Base-by-base conservation (phyloP, 2,797 vertebrate genomes). In the Allobates femoralis region DNA sequence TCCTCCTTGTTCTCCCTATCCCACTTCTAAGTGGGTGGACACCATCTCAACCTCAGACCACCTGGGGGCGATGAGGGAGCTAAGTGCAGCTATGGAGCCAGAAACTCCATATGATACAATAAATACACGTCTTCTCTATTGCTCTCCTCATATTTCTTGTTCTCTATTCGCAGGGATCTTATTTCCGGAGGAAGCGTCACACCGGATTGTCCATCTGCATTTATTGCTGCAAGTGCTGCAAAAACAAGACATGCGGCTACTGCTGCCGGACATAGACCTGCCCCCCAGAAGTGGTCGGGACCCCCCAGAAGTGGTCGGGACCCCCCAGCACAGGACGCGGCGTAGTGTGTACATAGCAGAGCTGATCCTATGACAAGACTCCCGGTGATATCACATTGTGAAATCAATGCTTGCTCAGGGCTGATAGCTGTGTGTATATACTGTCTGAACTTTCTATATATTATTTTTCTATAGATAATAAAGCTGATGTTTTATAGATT, bases 171-270 rank as follows among this genome's bases (percentile, higher is more conserved):
- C 37, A 85, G 83, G 83, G 18, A 1, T 21, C 46, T 26, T 0
- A 41, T 26, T 3, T 32, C 10, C 62, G 84, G 7, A 53, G 3
- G 5, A 79, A 50, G 53, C 64, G 84, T 3, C 84, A 85, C 23
- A 19, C 15, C 15, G 56, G 15, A 3, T 76, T 85, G 4, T 53
- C 50, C 8, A 18, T 73, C 76, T 85, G 84, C 21, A 46, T 2
- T 1, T 85, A 69, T 8, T 85, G 84, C 84, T 85, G 84, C 12
- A 79, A 79, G 2, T 86, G 85, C 85, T 86, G 85, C 37, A 53
- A 41, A 5, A 66, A 53, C 16, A 81, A 86, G 26, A 69, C 34
- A 1, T 86, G 85, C 4, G 85, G 79, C 0, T 34, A 26, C 26
- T 86, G 85, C 79, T 86, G 85, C 62, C 37, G 6, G 30, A 86